Evolutionary conservation across 2,888 invertebrate genomes (phyloP).

Genomic region (Exephanes ischioxanthus): DNA sequence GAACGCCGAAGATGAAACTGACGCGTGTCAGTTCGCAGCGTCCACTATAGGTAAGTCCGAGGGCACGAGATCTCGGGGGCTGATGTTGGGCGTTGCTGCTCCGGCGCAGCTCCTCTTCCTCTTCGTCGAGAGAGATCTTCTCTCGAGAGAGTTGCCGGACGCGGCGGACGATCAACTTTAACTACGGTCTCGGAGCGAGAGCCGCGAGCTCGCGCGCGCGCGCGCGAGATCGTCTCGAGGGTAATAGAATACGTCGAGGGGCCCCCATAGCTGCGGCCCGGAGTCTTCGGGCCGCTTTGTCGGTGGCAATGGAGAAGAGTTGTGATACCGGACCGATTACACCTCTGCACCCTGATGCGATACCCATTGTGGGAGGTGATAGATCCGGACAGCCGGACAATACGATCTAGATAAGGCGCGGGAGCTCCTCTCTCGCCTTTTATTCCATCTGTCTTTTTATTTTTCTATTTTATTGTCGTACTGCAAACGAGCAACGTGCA

Average conservation of each 20-base stretch:
- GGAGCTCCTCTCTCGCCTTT: constrained; percentile 34
- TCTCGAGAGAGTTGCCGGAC: constrained; percentile 38
- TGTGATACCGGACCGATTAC: constrained; percentile 70
- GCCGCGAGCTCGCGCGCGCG: not conserved
- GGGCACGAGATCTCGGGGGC: constrained; percentile 6
- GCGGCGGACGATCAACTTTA: constrained; percentile 64
- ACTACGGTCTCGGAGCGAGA: constrained; percentile 53
- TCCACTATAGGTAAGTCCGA: constrained; percentile 26
- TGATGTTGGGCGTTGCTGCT: constrained; percentile 36
- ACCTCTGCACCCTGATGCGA: constrained; percentile 67
- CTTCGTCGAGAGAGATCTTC: constrained; percentile 20
- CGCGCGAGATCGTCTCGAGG: constrained; percentile 40
- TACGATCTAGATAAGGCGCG: constrained; percentile 75
- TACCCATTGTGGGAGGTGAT: constrained; percentile 77
- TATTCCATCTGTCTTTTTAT: not conserved
- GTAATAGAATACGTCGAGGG: constrained; percentile 72
- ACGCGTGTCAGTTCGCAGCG: constrained; percentile 53
- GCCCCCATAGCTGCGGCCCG: constrained; percentile 23
- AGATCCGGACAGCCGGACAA: constrained; percentile 76
- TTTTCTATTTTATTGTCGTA: constrained; percentile 18
- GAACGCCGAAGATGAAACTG: constrained; percentile 40
- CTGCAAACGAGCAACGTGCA: constrained; percentile 22
- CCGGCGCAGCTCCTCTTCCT: not conserved
- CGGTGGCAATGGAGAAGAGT: constrained; percentile 67
- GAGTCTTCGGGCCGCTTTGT: constrained; percentile 65